Conservation (phyloP, 2,797 vertebrate genomes). For the Cygnus olor region DNA sequence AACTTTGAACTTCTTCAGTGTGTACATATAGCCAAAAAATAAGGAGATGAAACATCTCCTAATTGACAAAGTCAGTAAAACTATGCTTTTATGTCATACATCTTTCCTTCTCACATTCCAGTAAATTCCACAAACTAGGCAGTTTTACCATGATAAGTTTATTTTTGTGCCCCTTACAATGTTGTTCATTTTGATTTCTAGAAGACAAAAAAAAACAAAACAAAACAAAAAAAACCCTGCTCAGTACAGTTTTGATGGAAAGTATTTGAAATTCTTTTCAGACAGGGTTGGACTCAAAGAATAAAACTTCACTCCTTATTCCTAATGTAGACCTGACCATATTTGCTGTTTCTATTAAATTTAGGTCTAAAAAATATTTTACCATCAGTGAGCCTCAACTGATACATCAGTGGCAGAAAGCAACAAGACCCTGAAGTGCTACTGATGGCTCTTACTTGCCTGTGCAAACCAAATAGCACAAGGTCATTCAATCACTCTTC, state of each 20-base stretch:
- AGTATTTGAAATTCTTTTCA: background rate
- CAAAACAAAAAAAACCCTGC: background rate
- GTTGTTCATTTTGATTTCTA: background rate
- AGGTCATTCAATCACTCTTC: slow-evolving; percentile 41
- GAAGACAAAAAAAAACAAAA: background rate
- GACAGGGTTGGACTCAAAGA: background rate
- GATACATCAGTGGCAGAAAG: background rate
- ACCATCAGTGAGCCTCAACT: background rate
- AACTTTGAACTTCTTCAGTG: background rate
- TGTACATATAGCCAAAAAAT: background rate
- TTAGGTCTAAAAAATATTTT: background rate
- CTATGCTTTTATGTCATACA: background rate
- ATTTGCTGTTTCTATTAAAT: background rate
- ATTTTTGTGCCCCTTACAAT: background rate
- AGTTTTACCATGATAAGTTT: background rate
- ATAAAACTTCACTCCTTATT: background rate
- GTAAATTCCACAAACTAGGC: background rate
- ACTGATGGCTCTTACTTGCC: background rate
- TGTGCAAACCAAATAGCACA: background rate
- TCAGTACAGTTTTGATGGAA: background rate
- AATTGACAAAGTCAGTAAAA: background rate
- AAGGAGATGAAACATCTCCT: background rate
- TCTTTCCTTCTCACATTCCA: background rate
- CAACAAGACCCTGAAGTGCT: background rate
- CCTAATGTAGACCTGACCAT: background rate